These are phyloP conservation scores for Hassar affinis DNA, from an alignment of 2,113 vertebrate species.

Conservation along the genomic window DNA sequence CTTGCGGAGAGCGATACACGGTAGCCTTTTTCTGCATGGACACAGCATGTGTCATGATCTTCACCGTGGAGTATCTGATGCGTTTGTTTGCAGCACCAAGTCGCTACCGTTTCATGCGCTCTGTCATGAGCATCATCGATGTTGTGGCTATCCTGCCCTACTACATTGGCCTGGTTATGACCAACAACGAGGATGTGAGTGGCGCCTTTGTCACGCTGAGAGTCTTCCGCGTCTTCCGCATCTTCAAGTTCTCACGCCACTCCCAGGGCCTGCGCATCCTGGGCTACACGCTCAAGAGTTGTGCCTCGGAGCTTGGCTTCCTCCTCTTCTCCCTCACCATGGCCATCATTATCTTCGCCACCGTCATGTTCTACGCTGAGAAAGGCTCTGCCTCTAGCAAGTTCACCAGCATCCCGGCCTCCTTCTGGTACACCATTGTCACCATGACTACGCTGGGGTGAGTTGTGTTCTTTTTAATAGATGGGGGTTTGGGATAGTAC, in stretches of 20 bases:
- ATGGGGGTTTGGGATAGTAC: neutral
- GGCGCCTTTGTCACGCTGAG: conserved; percentile 95
- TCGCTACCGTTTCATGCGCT: conserved; percentile 94
- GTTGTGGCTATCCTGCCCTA: conserved; percentile 98
- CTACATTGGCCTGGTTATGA: conserved; percentile 98
- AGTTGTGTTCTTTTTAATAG: conserved; percentile 62
- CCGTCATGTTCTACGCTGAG: conserved; percentile 99
- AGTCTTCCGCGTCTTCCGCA: conserved; percentile 96
- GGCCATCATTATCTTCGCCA: conserved; percentile 99
- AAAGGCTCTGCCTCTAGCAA: conserved; percentile 97
- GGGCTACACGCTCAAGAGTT: conserved; percentile 98
- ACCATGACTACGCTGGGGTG: conserved; percentile 99
- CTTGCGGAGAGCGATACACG: conserved; percentile 90
- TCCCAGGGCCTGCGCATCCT: conserved; percentile 97
- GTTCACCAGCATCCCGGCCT: conserved; percentile 98
- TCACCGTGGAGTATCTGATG: conserved; percentile 96
- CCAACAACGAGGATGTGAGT: conserved; percentile 96
- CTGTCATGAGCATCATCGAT: conserved; percentile 97
- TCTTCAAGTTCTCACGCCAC: conserved; percentile 99
- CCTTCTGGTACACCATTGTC: conserved; percentile 99
- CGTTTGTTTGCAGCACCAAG: conserved; percentile 93
- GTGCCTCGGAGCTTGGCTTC: conserved; percentile 96
- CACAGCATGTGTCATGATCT: conserved; percentile 98
- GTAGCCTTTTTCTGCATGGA: conserved; percentile 98
- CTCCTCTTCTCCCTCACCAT: conserved; percentile 99